Conservation (phyloP, 2,113 vertebrate genomes). For the Tapirus terrestris region DNA sequence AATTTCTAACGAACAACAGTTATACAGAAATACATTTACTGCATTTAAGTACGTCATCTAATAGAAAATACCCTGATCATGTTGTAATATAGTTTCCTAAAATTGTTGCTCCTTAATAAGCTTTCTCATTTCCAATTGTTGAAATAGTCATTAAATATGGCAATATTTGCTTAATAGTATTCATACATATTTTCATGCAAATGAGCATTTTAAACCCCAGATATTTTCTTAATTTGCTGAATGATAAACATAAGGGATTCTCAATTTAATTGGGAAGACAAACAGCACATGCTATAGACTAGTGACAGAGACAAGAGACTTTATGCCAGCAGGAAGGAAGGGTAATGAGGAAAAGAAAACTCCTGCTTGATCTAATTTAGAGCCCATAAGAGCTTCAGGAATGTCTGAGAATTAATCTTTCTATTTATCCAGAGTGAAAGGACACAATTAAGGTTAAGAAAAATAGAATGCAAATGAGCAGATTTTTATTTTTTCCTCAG, state of each 20-base stretch:
- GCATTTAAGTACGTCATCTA: conserved; percentile 44
- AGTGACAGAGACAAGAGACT: conserved; percentile 77
- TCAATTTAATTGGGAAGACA: conserved; percentile 81
- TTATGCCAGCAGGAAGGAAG: conserved; percentile 74
- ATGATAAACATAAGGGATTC: conserved; percentile 68
- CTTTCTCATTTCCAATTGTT: conserved; percentile 62
- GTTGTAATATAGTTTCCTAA: conserved; percentile 21
- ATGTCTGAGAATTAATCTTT: conserved; percentile 82
- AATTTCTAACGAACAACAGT: neutral
- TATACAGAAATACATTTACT: neutral
- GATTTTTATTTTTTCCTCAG: conserved; percentile 77
- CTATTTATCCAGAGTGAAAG: conserved; percentile 82
- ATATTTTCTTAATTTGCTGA: conserved; percentile 70
- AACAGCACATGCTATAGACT: conserved; percentile 69
- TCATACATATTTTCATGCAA: conserved; percentile 68
- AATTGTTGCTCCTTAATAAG: conserved; percentile 34
- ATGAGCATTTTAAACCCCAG: conserved; percentile 48
- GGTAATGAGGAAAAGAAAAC: conserved; percentile 76
- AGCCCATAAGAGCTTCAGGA: conserved; percentile 75
- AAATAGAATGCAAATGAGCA: conserved; percentile 80
- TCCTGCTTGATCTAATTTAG: conserved; percentile 80
- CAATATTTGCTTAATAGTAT: conserved; percentile 64
- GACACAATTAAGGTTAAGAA: conserved; percentile 77
- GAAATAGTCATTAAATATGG: conserved; percentile 71
- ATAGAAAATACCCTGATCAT: neutral